phyloP scores from a whole-genome alignment of 92 coral and sea anemone genomes.

The Bergia puertoricense region DNA sequence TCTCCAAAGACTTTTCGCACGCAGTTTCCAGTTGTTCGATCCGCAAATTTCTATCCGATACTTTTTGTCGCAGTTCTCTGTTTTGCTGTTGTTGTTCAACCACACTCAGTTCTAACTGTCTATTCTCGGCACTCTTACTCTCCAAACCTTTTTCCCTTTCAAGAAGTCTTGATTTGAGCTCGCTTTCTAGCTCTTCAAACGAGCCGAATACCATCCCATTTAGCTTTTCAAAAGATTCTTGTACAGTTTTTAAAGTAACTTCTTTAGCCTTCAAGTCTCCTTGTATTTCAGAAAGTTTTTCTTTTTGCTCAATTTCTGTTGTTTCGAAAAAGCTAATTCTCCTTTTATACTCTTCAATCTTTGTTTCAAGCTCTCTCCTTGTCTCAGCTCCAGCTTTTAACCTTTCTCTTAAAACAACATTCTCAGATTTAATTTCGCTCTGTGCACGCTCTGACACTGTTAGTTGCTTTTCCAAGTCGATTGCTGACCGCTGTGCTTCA shows the following conservation, averaged over 20 bases:
- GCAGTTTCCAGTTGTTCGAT: slow-evolving; percentile 21
- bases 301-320: slow-evolving; percentile 56
- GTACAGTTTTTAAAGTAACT: slow-evolving; percentile 77
- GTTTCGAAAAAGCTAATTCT: slow-evolving; percentile 55
- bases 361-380: slow-evolving; percentile 57
- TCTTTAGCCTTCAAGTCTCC: slow-evolving; percentile 84
- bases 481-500: slow-evolving; percentile 70
- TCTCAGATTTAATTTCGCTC: slow-evolving; percentile 61
- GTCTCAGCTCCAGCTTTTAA: slow-evolving; percentile 49
- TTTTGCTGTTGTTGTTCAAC: slow-evolving; percentile 71
- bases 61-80: slow-evolving; percentile 52
- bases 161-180: slow-evolving; percentile 73
- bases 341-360: slow-evolving; percentile 53
- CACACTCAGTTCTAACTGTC: slow-evolving; percentile 70
- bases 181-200: slow-evolving; percentile 88
- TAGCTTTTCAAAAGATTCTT: slow-evolving; percentile 90
- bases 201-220: slow-evolving; percentile 96
- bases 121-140: slow-evolving; percentile 79
- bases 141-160: slow-evolving; percentile 91
- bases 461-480: slow-evolving; percentile 68
- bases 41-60: slow-evolving; percentile 48
- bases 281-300: slow-evolving; percentile 60
- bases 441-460: slow-evolving; percentile 59
- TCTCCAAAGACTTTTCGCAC: not conserved
- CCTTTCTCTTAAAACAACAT: slow-evolving; percentile 55